Evolutionary conservation across 1,140 invertebrate genomes (phyloP).

Genomic region (Drosophila kanapiae): DNA sequence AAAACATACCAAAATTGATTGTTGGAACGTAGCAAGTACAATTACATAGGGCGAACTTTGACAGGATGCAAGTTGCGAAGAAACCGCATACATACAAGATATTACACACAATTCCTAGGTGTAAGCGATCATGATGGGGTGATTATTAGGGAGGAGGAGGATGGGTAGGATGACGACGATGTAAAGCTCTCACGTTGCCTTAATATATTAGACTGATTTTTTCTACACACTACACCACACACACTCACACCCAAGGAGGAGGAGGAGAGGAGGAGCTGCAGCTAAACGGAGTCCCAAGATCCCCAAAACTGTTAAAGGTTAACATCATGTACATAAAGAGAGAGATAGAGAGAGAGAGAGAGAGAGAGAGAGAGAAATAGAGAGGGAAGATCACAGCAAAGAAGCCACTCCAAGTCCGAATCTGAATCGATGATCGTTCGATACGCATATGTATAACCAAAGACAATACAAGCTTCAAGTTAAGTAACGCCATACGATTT

Average conservation of each 20-base stretch:
- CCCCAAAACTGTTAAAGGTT: conserved; percentile 20
- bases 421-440: conserved; percentile 20
- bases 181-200: conserved; percentile 85
- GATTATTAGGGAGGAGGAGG: conserved; percentile 1
- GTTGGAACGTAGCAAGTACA: conserved; percentile 45
- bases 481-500: too few relatives aligned
- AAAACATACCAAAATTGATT: conserved; percentile 74
- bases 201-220: conserved; percentile 85
- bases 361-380: conserved; percentile 5
- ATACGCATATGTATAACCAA: conserved; percentile 14
- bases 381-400: conserved; percentile 24
- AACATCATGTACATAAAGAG: conserved; percentile 41
- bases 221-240: conserved; percentile 61
- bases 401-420: conserved; percentile 36
- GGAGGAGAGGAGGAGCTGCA: conserved; percentile 21
- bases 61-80: conserved; percentile 47
- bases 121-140: conserved; percentile 29
- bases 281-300: conserved; percentile 17
- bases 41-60: conserved; percentile 31
- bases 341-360: background rate
- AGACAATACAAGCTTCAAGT: too few relatives aligned
- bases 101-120: conserved; percentile 52
- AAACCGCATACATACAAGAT: conserved; percentile 24
- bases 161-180: conserved; percentile 44
- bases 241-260: conserved; percentile 15